Evolutionary conservation across 1,140 invertebrate genomes (phyloP), one percentile per base, ranked within the genome.

Genomic region (Bombus balteatus): DNA sequence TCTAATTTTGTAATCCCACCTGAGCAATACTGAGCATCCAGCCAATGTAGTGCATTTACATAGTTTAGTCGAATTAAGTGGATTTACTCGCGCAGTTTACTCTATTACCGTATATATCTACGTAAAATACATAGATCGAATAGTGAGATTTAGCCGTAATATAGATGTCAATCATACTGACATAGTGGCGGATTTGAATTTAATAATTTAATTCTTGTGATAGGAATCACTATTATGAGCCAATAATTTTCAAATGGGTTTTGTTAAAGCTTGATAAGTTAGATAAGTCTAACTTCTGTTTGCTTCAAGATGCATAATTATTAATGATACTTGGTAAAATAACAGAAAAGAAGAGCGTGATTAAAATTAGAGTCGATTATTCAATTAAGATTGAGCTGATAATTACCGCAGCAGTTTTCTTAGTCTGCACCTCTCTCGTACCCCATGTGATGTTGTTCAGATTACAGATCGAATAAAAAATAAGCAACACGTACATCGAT

Each of bases 381-480:
- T 92, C 5, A 28, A 71, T 90, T 88, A 88, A 68, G 66, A 76
- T 15, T 53, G 13, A 62, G 10, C n/a, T 66, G 65, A 53, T 89
- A 92, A 85, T 93, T 93, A 94, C 94, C 92, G 71, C 83, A 41
- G 83, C 85, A 1, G 94, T 92, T 88, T 95, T 93, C 75, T 89
- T 92, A 53, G 71, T 41, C 74, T 85, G 73, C 15, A 95, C 92
- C 92, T 97, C 97, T 80, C 97, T 93, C 5, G 97, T 97, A 53
- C 97, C 97, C 97, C 97, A 97, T 1, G 96, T 95, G 28, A 97
- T 96, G 74, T 96, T 95, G 90, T 97, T 96, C 71, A 97, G 90
- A 91, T 97, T 97, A 90, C 95, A 96, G 13, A 97, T 89, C 5
- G 96, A 96, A 90, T 97, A 97, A 74, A 97, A 96, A 57, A 97